Conservation (phyloP, 1,140 invertebrate genomes). For the Drosophila subobscura region DNA sequence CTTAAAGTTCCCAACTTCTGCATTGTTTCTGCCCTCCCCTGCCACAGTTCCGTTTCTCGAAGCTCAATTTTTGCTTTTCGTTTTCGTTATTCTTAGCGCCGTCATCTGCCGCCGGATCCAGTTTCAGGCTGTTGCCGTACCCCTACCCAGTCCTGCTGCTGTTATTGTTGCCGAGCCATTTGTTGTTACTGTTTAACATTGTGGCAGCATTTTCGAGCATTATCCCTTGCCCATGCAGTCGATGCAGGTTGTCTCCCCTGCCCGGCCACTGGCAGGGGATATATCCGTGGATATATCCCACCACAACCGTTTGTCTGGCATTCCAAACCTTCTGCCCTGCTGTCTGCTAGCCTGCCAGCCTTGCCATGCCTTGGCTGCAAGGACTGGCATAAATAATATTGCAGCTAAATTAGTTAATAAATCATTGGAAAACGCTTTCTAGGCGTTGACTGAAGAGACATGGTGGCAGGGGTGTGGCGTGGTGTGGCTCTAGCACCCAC, state of each 20-base stretch:
- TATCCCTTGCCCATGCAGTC: constrained; percentile 16
- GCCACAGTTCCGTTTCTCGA: constrained; percentile 9
- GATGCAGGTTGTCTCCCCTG: no score
- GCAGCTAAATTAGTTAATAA: constrained; percentile 73
- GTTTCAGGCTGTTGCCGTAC: constrained; percentile 14
- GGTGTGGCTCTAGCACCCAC: not conserved
- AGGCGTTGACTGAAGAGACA: constrained; percentile 30
- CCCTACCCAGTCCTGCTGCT: not conserved
- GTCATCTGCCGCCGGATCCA: constrained; percentile 4
- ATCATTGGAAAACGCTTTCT: constrained; percentile 51
- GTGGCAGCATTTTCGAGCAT: constrained; percentile 35
- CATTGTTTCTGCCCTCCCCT: constrained; percentile 49
- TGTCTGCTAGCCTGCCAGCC: constrained; percentile 5
- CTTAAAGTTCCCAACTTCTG: constrained; percentile 73
- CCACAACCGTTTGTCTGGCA: constrained; percentile 4
- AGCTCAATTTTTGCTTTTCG: constrained; percentile 48
- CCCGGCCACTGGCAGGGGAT: not conserved
- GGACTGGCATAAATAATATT: constrained; percentile 57
- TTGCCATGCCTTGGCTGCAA: not conserved
- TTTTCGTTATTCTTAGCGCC: constrained; percentile 14
- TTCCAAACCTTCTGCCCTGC: constrained; percentile 1
- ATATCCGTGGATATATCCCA: not conserved
- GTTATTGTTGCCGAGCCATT: constrained; percentile 24
- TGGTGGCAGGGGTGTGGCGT: no score
- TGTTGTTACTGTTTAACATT: constrained; percentile 39